These are phyloP conservation scores for Typhlomys cinereus DNA, from an alignment of 2,113 vertebrate genomes.

Conservation along the genomic window DNA sequence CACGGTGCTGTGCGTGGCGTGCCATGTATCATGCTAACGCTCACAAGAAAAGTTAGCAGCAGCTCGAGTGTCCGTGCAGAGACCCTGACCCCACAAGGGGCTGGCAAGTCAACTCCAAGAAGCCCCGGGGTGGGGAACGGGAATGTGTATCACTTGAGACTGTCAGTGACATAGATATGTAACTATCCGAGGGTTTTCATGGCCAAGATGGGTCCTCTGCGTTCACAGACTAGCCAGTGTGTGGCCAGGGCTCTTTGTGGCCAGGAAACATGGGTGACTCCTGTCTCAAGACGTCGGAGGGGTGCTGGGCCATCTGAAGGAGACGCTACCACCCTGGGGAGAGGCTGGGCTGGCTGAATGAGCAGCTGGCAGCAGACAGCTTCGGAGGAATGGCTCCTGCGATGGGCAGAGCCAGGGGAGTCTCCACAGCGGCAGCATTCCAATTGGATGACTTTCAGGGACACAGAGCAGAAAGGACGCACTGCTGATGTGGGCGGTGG, in stretches of 20 bases:
- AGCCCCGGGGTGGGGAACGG: background rate
- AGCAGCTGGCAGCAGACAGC: background rate
- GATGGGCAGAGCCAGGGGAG: too few species aligned
- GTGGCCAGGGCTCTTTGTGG: accelerated
- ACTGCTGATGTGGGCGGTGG: accelerated
- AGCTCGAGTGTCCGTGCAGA: accelerated
- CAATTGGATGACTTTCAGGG: background rate
- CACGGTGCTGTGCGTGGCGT: accelerated
- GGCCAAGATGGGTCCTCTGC: background rate
- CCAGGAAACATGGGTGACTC: accelerated
- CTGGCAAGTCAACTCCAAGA: background rate
- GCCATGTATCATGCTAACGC: accelerated
- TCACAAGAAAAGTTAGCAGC: background rate
- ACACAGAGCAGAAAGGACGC: background rate
- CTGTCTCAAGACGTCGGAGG: too few species aligned
- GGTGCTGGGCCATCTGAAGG: background rate
- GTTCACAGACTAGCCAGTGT: too few species aligned
- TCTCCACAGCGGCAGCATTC: background rate
- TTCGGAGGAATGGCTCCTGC: background rate
- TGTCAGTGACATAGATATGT: accelerated
- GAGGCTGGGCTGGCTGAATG: background rate
- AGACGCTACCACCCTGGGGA: background rate
- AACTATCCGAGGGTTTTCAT: background rate
- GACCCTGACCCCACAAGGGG: accelerated
- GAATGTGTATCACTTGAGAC: background rate